Evolutionary conservation across 2,797 vertebrate genomes (phyloP), one percentile per base, ranked within the genome.

Genomic region (Eulemur mongoz): DNA sequence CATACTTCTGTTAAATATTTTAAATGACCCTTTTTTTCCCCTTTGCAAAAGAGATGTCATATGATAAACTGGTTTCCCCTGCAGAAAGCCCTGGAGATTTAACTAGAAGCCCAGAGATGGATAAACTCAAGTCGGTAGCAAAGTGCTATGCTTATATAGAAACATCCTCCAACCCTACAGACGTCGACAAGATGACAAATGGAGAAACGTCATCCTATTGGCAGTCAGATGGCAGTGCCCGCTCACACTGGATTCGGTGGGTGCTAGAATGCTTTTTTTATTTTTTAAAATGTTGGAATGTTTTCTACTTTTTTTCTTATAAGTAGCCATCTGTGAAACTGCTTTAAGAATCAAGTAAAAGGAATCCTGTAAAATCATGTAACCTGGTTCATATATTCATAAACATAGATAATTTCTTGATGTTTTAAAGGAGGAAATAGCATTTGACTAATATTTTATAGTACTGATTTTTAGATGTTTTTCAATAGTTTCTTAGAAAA

Each of bases 201-300:
- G 99, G 99, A 18, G 99, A 99, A 79, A 99, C 99, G 0, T 98
- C 99, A 0, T 99, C 99, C 67, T 99, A 99, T 98, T 99, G 99
- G 99, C 99, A 99, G 98, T 99, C 99, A 0, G 99, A 99, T 2
- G 99, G 99, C 65, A 99, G 99, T 0, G 99, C 99, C 2, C 99
- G 99, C 45, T 99, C 99, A 0, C 99, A 99, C 89, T 99, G 99
- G 99, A 99, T 99, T 95, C 99, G 99, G 99, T 98, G 98, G 97
- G 99, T 17, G 54, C 8, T n/a, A 2, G 14, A 38, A 27, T 50
- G 38, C n/a, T 81, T 18, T 69, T 72, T 85, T 35, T 72, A 38
- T 72, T 38, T 72, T 70, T 69, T 32, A 5, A 35, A 67, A 65
- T 38, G 75, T 94, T 69, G 20, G 14, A 91, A 30, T 78, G n/a